These are phyloP conservation scores for Amphibalanus amphitrite DNA, from an alignment of 1,140 invertebrate species.

Conservation along the genomic window DNA sequence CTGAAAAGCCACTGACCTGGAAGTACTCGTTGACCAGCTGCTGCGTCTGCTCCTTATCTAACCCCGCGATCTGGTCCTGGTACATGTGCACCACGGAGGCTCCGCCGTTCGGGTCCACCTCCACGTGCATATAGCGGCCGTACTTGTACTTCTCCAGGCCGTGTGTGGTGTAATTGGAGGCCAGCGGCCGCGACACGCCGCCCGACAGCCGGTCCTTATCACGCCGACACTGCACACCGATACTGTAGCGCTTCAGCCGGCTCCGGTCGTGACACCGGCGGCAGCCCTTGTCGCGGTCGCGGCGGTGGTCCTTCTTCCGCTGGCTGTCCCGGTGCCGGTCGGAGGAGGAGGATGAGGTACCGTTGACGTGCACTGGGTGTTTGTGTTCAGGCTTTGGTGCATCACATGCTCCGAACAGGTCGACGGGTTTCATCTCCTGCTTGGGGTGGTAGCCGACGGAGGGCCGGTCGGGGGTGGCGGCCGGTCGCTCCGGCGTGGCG, in stretches of 20 bases:
- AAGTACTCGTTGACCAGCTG: constrained; percentile 78
- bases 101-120: constrained; percentile 90
- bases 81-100: constrained; percentile 80
- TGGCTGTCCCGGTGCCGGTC: neutral
- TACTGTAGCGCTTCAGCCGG: constrained; percentile 34
- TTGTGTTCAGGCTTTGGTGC: neutral
- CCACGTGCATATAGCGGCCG: constrained; percentile 59
- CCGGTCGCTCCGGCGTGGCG: too few species aligned
- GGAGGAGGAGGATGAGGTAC: too few species aligned
- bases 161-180: constrained; percentile 23
- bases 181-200: constrained; percentile 9
- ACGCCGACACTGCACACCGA: constrained; percentile 41
- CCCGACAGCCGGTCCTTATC: constrained; percentile 24
- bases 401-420: neutral
- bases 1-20: constrained; percentile 45
- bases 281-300: constrained; percentile 11
- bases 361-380: neutral
- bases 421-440: neutral
- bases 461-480: neutral
- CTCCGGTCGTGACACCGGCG: constrained; percentile 20
- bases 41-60: constrained; percentile 52
- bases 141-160: constrained; percentile 38
- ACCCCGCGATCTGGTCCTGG: constrained; percentile 69
- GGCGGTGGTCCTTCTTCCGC: neutral
- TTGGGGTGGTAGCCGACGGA: neutral